phyloP scores from a whole-genome alignment of 35 echinoderm and acorn worm genomes.

The Diadema setosum region DNA sequence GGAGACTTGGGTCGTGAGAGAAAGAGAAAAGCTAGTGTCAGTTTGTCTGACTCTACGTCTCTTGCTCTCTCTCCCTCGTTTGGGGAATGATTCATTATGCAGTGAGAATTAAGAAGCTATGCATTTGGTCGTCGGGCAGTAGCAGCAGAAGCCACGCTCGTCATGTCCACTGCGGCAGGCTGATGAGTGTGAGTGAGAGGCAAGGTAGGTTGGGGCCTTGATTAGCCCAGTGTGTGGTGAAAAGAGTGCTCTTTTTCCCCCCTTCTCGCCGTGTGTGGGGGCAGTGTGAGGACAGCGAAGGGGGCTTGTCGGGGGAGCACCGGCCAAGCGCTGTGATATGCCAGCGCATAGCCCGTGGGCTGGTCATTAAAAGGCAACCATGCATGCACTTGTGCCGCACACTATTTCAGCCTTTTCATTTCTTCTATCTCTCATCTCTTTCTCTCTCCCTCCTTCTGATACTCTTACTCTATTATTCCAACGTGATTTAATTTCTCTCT shows the following conservation, averaged over 20 bases:
- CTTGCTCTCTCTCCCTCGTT: neutral
- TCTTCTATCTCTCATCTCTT: no score
- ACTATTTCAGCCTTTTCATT: neutral
- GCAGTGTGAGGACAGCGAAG: neutral
- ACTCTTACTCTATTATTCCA: no score
- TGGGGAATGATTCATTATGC: constrained; percentile 26
- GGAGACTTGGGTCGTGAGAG: neutral
- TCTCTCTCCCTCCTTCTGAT: neutral
- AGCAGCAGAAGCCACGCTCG: no score
- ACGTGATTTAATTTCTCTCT: no score
- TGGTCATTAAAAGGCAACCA: constrained; percentile 27
- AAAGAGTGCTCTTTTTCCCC: neutral
- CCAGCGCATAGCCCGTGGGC: neutral
- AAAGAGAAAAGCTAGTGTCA: neutral
- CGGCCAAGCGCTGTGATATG: no score
- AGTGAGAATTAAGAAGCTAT: constrained; percentile 27
- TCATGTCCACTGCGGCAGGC: neutral
- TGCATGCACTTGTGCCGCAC: neutral
- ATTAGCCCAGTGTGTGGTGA: neutral
- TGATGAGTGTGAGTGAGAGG: neutral
- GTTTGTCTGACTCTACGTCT: neutral
- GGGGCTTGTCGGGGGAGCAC: no score
- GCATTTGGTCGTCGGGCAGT: neutral
- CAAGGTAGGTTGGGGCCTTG: neutral
- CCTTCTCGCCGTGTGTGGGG: neutral